Evolutionary conservation across 1,140 invertebrate genomes (phyloP), one percentile per base, ranked within the genome.

Genomic region (Drosophila orosa): DNA sequence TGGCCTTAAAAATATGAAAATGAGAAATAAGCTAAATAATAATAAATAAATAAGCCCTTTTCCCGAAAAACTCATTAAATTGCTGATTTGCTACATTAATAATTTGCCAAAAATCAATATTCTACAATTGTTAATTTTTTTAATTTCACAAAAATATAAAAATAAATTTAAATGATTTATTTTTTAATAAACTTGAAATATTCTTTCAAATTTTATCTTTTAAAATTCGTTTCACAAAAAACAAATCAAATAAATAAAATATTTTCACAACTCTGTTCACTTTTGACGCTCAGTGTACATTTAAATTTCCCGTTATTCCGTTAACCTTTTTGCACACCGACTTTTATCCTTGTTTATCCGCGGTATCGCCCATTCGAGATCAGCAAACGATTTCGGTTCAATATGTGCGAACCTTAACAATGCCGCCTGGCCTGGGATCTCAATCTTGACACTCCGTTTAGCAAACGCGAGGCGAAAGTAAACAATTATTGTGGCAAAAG

Each of bases 331-430:
- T n/a, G n/a, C 17, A 3, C 13, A 40, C 39, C 5, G 17, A 10
- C 4, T 24, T 7, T 47, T 47, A 17, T 40, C 3, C 37, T 12
- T 10, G 13, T 19, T 33, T 24, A 55, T 55, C 31, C 52, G 35
- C 50, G 59, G 58, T 65, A 65, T 48, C n/a, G 7, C 3, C 10
- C 22, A 22, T 47, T 74, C 31, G 39, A n/a, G 17, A 24, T 19
- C 10, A 3, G n/a, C 25, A 27, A 65, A 22, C 5, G 0, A 33
- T 25, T 33, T 35, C 17, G 1, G 0, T 5, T 19, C n/a, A 22
- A 62, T 48, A 59, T 40, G 68, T 86, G 82, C 68, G 66, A 87
- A 74, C 37, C 61, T 54, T 75, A 85, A 68, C 83, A 68, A 56
- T 67, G 19, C 13, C 24, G 6, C 0, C 0, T 33, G 13, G 19